These are phyloP conservation scores for Parambassis ranga DNA, from an alignment of 2,797 vertebrate genomes.

Conservation along the genomic window DNA sequence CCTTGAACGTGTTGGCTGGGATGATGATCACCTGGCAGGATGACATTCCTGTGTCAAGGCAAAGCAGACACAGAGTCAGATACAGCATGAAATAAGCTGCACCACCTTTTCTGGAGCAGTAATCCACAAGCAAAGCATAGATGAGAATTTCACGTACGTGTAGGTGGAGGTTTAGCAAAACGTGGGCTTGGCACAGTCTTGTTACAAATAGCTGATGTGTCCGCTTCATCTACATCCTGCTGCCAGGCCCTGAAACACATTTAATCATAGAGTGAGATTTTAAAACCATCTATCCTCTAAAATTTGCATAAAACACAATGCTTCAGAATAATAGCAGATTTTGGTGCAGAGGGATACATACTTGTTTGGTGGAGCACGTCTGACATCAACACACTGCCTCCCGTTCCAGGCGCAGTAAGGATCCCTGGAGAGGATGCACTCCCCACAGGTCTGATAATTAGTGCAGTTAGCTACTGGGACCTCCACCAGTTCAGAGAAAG, in stretches of 20 bases:
- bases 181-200: conserved; percentile 60
- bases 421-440: conserved; percentile 93
- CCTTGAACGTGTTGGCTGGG: conserved; percentile 85
- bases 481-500: conserved; percentile 85
- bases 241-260: conserved; percentile 81
- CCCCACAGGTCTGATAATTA: conserved; percentile 92
- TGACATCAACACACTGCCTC: conserved; percentile 80
- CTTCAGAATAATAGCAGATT: background rate
- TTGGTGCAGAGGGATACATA: conserved; percentile 32
- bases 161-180: conserved; percentile 55
- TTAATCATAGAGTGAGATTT: conserved; percentile 5
- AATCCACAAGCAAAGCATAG: conserved; percentile 11
- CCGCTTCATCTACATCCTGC: conserved; percentile 88
- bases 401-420: conserved; percentile 94
- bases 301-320: conserved; percentile 5
- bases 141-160: conserved; percentile 69
- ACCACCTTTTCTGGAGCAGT: background rate
- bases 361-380: conserved; percentile 65
- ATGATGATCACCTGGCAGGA: conserved; percentile 83
- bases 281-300: background rate
- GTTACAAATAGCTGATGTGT: conserved; percentile 78
- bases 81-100: conserved; percentile 5
- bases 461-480: conserved; percentile 93
- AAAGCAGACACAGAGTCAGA: conserved; percentile 19
- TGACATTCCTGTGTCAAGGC: conserved; percentile 47